These are phyloP conservation scores for Megaleporinus macrocephalus DNA, from an alignment of 2,113 vertebrate genomes.

Conservation along the genomic window DNA sequence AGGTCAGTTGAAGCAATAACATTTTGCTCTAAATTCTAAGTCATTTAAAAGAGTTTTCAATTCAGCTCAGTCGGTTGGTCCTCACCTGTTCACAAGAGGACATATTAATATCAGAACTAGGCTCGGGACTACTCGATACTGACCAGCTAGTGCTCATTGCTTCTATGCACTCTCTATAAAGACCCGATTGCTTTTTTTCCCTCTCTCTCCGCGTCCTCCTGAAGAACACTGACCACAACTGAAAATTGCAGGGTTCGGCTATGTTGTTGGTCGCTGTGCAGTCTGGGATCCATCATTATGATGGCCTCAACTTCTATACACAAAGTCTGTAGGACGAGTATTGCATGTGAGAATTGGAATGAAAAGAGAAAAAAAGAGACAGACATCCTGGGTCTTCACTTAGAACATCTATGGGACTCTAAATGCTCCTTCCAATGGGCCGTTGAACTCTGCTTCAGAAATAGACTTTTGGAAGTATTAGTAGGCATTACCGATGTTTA, in stretches of 20 bases:
- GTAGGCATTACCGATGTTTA: background rate
- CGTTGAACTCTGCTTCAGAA: constrained; percentile 4
- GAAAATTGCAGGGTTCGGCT: constrained; percentile 73
- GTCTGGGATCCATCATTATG: constrained; percentile 69
- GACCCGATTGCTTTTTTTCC: background rate
- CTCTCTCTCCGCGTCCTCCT: constrained; percentile 33
- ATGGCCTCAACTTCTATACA: constrained; percentile 64
- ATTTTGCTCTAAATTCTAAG: too few species aligned
- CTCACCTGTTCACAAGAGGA: too few species aligned
- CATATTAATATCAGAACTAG: too few species aligned
- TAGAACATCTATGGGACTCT: background rate
- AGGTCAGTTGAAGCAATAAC: too few species aligned
- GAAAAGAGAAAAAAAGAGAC: constrained; percentile 15
- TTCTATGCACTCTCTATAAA: constrained; percentile 27
- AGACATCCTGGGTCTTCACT: background rate
- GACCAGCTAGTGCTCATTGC: background rate
- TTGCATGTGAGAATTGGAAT: constrained; percentile 60
- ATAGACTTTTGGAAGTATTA: background rate
- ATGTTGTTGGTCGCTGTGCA: constrained; percentile 53
- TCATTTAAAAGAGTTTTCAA: too few species aligned
- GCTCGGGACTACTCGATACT: background rate
- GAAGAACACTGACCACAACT: constrained; percentile 61
- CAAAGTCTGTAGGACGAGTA: constrained; percentile 57
- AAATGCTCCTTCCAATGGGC: background rate
- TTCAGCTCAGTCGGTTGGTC: too few species aligned